These are phyloP conservation scores for Tethya wilhelma DNA, from an alignment of 37 sponge, comb jelly and placozoan species.

Conservation along the genomic window DNA sequence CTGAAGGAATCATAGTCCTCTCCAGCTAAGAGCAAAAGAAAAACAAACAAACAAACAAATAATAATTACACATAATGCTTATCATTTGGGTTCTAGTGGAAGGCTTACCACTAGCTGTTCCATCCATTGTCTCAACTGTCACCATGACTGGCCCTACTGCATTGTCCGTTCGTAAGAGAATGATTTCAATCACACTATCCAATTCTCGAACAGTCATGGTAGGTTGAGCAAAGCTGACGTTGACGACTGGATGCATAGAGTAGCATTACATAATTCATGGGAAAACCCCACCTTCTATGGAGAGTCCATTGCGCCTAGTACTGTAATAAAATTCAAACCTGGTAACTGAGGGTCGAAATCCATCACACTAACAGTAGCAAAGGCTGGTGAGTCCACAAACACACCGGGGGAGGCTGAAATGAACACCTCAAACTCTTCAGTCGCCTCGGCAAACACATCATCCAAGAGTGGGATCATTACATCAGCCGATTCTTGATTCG, in stretches of 20 bases:
- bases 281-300: background rate
- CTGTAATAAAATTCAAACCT: slow-evolving; percentile 9
- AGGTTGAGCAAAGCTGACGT: no score
- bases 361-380: slow-evolving; percentile 4
- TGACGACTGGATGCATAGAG: no score
- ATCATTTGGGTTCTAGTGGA: background rate
- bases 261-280: no score
- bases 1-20: no score
- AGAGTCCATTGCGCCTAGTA: background rate
- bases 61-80: background rate
- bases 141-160: background rate
- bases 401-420: slow-evolving; percentile 35
- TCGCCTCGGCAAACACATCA: slow-evolving; percentile 42
- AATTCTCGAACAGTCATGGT: no score
- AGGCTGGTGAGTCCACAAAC: slow-evolving; percentile 5
- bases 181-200: slow-evolving; percentile 25
- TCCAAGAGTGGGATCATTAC: background rate
- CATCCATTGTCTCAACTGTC: background rate
- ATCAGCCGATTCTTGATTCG: background rate
- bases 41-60: no score
- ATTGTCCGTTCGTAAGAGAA: background rate
- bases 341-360: slow-evolving; percentile 34
- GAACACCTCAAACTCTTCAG: slow-evolving; percentile 32
- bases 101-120: slow-evolving; percentile 8
- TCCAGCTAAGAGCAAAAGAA: no score